Base-by-base conservation (phyloP, 2,888 invertebrate genomes). In the Ametastegia equiseti region DNA sequence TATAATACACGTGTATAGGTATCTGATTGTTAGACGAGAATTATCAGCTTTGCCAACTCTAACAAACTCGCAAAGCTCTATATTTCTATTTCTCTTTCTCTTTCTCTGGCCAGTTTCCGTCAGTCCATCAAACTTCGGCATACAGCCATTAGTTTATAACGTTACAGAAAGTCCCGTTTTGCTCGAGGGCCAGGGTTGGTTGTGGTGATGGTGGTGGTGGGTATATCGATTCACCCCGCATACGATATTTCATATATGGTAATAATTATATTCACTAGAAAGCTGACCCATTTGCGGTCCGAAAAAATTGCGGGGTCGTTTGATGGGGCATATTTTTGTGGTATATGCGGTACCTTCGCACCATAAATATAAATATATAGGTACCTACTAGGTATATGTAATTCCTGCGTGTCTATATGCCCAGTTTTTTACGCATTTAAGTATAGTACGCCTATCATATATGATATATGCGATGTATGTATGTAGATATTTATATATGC, bases 111-210 rank as follows among this genome's bases (percentile, higher is more conserved):
- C 54, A 23, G 30, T 33, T 63, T 63, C 27, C 63, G 63, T 33
- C 63, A 63, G 63, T 63, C 63, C 5, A 63, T 63, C 63, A 63
- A 30, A 63, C 33, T 63, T 33, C 30, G 30, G n/a, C n/a, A n/a
- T n/a, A n/a, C n/a, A 63, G 11, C 15, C 13, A 15, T 54, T 54
- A 23, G 54, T 7, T n/a, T n/a, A 23, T 54, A 54, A 1, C 60
- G n/a, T 11, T 60, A 60, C 33, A 63, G 63, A 63, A n/a, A 11
- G n/a, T 63, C 33, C 33, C 30, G n/a, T 33, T 4, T 63, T n/a
- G 1, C n/a, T 7, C 63, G 5, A 33, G 63, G 63, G 30, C n/a
- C n/a, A n/a, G n/a, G n/a, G n/a, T n/a, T n/a, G n/a, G n/a, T n/a
- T n/a, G n/a, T n/a, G n/a, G n/a, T n/a, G n/a, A n/a, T n/a, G n/a